These are phyloP conservation scores for Nasonovia ribisnigri DNA, from an alignment of 2,888 invertebrate genomes.

Conservation along the genomic window DNA sequence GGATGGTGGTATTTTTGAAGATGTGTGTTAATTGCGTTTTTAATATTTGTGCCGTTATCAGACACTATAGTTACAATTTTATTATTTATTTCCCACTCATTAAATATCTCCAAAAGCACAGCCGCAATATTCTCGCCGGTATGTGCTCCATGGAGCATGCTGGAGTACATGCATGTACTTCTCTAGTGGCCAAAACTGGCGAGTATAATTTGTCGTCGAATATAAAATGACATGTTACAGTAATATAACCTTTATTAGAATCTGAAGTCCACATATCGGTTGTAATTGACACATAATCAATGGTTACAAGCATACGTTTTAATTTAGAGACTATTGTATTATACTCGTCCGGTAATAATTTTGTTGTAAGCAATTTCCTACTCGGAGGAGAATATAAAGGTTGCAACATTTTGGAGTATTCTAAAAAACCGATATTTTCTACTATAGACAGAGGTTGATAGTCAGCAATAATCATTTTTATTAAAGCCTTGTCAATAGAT, in stretches of 20 bases:
- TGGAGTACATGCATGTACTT: no score
- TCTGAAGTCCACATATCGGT: conserved; percentile 69
- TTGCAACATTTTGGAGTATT: conserved; percentile 67
- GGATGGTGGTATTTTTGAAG: no score
- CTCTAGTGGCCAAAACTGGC: conserved; percentile 9
- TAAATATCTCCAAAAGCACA: no score
- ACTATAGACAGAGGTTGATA: conserved; percentile 68
- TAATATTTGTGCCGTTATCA: no score
- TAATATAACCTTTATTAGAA: conserved; percentile 67
- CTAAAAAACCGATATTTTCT: conserved; percentile 68
- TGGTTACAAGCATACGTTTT: conserved; percentile 31
- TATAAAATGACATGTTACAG: conserved; percentile 61
- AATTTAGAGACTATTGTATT: neutral
- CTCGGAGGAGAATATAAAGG: conserved; percentile 67
- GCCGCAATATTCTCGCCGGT: no score
- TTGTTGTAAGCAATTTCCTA: conserved; percentile 26
- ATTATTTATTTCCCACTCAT: no score
- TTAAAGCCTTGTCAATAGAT: conserved; percentile 16
- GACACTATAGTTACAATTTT: no score
- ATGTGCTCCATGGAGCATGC: no score
- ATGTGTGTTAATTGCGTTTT: no score
- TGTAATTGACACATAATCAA: conserved; percentile 67
- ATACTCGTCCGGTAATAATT: conserved; percentile 23
- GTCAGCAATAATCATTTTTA: conserved; percentile 67
- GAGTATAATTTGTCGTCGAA: conserved; percentile 52